A percentile compares a stretch with the other conserved stretches of the same genome.
These are phyloP conservation scores for Alviniconcha marisindica DNA, from an alignment of 1,140 invertebrate genomes.

Conservation along the genomic window DNA sequence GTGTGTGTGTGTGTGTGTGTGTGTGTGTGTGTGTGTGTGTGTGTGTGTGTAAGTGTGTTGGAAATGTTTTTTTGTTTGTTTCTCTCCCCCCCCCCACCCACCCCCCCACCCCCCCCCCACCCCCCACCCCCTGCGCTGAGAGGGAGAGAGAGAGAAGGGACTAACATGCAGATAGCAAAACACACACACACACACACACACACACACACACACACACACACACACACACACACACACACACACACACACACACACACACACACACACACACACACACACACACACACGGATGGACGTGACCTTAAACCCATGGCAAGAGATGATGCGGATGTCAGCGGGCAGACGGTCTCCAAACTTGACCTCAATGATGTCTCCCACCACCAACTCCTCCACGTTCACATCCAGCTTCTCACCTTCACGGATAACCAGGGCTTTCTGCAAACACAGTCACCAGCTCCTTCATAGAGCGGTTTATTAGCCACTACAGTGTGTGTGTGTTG, in stretches of 20 bases:
- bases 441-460: too few relatives aligned
- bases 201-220: not conserved
- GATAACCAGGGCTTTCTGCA: conserved; percentile 94
- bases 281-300: conserved; percentile 64
- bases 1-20: too few relatives aligned
- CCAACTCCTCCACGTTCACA: conserved; percentile 81
- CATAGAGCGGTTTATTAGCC: too few relatives aligned
- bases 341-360: conserved; percentile 89
- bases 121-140: too few relatives aligned
- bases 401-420: conserved; percentile 95
- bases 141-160: too few relatives aligned
- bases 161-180: not conserved
- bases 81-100: too few relatives aligned
- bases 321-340: conserved; percentile 89
- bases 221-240: conserved; percentile 3
- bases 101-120: too few relatives aligned
- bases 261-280: conserved; percentile 11
- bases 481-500: too few relatives aligned
- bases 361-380: conserved; percentile 89
- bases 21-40: too few relatives aligned
- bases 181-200: conserved; percentile 18
- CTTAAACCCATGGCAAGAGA: conserved; percentile 83
- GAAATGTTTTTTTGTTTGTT: too few relatives aligned
- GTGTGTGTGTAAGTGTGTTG: too few relatives aligned
- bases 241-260: not conserved